Evolutionary conservation across 1,140 invertebrate species (phyloP).

Genomic region (Muscidifurax raptorellus): DNA sequence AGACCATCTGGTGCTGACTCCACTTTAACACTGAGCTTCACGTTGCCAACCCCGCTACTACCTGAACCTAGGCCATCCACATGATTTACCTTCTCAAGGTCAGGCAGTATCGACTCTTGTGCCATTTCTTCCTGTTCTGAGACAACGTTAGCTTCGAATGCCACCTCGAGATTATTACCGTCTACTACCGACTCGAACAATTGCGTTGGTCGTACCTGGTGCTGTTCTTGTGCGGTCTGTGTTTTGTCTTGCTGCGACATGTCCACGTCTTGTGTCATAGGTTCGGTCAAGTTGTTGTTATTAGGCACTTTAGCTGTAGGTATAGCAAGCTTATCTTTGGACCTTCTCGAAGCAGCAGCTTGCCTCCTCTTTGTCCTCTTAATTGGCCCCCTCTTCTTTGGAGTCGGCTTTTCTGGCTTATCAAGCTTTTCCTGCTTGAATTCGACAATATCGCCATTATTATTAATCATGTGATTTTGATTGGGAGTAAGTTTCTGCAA

Average conservation of each 20-base stretch:
- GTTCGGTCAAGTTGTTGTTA: conserved; percentile 48
- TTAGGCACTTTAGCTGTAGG: not conserved
- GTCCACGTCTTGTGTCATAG: conserved; percentile 18
- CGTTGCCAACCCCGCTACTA: conserved; percentile 56
- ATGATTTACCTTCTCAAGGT: conserved; percentile 61
- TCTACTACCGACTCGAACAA: conserved; percentile 63
- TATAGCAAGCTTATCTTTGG: conserved; percentile 47
- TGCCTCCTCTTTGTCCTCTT: conserved; percentile 61
- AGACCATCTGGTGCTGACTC: conserved; percentile 62
- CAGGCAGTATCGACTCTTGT: conserved; percentile 68
- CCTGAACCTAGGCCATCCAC: conserved; percentile 55
- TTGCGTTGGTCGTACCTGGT: conserved; percentile 39
- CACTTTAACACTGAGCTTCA: conserved; percentile 69
- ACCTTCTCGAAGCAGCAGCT: conserved; percentile 3
- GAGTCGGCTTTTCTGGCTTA: conserved; percentile 13
- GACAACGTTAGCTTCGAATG: conserved; percentile 67
- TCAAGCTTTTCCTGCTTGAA: conserved; percentile 57
- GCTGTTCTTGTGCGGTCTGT: conserved; percentile 55
- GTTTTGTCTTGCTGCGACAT: conserved; percentile 40
- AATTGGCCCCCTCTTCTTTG: conserved; percentile 53
- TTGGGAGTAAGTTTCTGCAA: conserved; percentile 46
- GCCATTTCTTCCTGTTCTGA: conserved; percentile 48
- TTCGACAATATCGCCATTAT: conserved; percentile 67
- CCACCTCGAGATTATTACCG: conserved; percentile 67
- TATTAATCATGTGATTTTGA: conserved; percentile 67